Conservation (phyloP, 1,140 invertebrate genomes). For the Hylyphantes graminicola region DNA sequence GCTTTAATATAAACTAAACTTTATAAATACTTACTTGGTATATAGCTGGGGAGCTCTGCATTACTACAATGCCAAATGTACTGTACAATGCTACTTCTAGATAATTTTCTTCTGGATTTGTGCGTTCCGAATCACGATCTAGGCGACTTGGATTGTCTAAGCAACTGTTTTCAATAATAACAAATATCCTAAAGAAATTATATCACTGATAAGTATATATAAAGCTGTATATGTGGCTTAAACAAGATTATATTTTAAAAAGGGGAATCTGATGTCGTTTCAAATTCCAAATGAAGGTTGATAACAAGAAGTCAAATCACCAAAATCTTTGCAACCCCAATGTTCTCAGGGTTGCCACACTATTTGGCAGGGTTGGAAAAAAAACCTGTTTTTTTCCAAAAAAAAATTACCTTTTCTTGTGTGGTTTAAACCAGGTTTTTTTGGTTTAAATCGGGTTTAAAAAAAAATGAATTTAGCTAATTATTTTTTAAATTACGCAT, state of each 20-base stretch:
- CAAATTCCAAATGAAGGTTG: neutral
- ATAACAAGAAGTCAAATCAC: neutral
- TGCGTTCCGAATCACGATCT: constrained; percentile 72
- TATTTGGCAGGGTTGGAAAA: too few species aligned
- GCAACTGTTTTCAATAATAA: constrained; percentile 79
- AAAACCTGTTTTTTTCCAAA: too few species aligned
- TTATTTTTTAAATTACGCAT: too few species aligned
- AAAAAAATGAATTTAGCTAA: too few species aligned
- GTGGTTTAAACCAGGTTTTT: too few species aligned
- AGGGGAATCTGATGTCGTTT: neutral
- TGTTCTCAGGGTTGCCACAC: too few species aligned
- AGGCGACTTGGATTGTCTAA: constrained; percentile 72
- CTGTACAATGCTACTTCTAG: constrained; percentile 78
- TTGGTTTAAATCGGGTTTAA: too few species aligned
- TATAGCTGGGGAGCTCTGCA: constrained; percentile 74
- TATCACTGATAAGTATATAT: too few species aligned
- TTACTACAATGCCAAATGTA: constrained; percentile 75
- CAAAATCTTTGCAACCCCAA: too few species aligned
- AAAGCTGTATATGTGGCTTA: too few species aligned
- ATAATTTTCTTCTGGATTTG: constrained; percentile 78
- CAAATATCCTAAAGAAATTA: constrained; percentile 73
- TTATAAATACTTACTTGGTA: constrained; percentile 70
- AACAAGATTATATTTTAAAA: too few species aligned
- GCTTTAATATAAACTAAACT: neutral
- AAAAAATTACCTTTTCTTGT: too few species aligned